Base-by-base conservation (phyloP, 2,888 invertebrate species). In the Automeris io region DNA sequence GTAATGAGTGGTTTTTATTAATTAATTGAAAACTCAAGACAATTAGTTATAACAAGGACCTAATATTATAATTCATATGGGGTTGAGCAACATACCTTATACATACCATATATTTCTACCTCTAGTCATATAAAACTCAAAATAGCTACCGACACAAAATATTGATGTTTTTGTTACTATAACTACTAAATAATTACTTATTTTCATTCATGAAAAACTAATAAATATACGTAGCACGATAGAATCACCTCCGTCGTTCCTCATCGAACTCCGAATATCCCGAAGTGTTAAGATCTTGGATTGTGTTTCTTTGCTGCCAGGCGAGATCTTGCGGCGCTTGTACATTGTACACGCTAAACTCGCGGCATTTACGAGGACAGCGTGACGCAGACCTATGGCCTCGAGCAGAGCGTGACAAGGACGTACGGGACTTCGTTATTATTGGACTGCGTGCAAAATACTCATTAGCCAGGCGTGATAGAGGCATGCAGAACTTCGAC, bases 301-400 rank as follows among this genome's bases (percentile, higher is more conserved):
- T n/a, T n/a, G 16, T 3, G 21, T 34, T 22, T 16, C 23, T 7
- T 7, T 23, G 34, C 23, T n/a, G 33, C 34, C 23, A 31, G n/a
- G 9, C 21, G 19, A 16, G 16, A 16, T 6, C 22, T 11, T 26
- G 39, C 9, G 9, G 13, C 2, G 62, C 57, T 2, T 55, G 53
- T 11, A 71, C 64, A n/a, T 59, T 68, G 51, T 70, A 77, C 8
- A 74, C 63, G 24, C 54, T 58, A 49, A 62, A 68, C 13, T 65
- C 51, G 8, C 50, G 60, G 13, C 53, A 35, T 2, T n/a, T 37
- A 8, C 49, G 43, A 11, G 38, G 3, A 31, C 25, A 12, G 7
- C 37, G 37, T n/a, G 26, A 19, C 35, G 45, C 35, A 42, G 13
- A 16, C 5, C 16, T 29, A 16, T 16, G n/a, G 13, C 26, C 45